Evolutionary conservation across 92 coral and sea anemone genomes (phyloP).

Genomic region (Ricordea florida): DNA sequence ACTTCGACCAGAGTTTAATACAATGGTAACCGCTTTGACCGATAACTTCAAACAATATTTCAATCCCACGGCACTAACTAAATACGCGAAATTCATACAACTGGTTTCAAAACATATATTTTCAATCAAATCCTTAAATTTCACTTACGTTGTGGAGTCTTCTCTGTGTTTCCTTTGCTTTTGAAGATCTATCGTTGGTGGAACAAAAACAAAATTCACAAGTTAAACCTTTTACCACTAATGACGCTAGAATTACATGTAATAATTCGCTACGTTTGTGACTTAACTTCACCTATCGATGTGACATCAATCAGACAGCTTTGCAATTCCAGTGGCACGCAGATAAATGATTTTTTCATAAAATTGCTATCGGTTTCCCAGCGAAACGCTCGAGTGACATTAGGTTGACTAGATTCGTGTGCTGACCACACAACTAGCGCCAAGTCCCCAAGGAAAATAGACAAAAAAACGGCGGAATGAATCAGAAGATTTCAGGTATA

Average conservation of each 20-base stretch:
- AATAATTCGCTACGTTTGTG: background rate
- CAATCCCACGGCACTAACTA: no score
- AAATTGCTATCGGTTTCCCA: no score
- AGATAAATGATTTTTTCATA: conserved; percentile 3
- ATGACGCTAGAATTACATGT: no score
- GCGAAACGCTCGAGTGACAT: no score
- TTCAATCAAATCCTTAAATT: background rate
- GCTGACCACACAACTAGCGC: background rate
- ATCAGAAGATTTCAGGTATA: conserved; percentile 11
- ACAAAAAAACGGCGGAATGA: background rate
- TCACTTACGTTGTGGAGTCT: conserved; percentile 72
- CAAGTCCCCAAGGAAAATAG: background rate
- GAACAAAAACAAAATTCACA: background rate
- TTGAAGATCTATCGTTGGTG: conserved; percentile 35
- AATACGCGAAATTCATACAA: no score
- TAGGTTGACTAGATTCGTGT: no score
- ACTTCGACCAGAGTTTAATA: no score
- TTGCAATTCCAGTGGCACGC: background rate
- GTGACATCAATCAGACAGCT: conserved; percentile 20
- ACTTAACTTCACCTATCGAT: conserved; percentile 9
- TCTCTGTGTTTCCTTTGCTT: conserved; percentile 72
- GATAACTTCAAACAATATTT: no score
- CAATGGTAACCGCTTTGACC: no score
- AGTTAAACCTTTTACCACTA: no score
- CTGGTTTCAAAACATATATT: no score